A percentile compares a stretch with the other conserved stretches of the same genome.
phyloP scores from a whole-genome alignment of 2,888 invertebrate species.

The Cephus spinipes region DNA sequence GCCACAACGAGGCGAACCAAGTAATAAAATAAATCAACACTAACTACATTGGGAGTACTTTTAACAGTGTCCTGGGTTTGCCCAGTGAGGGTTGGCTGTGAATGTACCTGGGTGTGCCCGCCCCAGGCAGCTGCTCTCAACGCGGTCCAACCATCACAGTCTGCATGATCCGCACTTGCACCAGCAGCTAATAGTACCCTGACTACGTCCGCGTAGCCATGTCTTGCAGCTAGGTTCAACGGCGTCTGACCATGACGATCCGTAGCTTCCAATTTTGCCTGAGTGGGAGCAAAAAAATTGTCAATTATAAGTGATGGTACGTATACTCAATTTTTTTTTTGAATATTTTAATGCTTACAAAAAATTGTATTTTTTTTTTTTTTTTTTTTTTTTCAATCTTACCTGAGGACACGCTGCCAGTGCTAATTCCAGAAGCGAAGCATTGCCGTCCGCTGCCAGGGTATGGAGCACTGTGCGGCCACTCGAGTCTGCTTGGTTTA shows the following conservation, averaged over 20 bases:
- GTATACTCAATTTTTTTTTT: not conserved
- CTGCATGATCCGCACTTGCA: slow-evolving; percentile 81
- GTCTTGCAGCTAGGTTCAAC: slow-evolving; percentile 85
- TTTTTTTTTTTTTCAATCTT: not conserved
- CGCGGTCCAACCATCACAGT: slow-evolving; percentile 91
- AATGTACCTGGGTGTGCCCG: slow-evolving; percentile 84
- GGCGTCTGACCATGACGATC: slow-evolving; percentile 89
- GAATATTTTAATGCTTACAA: too few species aligned
- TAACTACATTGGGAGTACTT: slow-evolving; percentile 43
- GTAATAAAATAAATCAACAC: slow-evolving; percentile 39
- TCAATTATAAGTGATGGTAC: not conserved
- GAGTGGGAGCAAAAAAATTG: not conserved
- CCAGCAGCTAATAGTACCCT: slow-evolving; percentile 74
- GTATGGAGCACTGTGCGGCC: slow-evolving; percentile 82
- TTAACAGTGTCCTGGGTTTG: slow-evolving; percentile 42
- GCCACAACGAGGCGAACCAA: slow-evolving; percentile 34
- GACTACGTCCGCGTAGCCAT: slow-evolving; percentile 80
- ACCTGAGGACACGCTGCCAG: slow-evolving; percentile 73
- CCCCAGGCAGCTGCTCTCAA: slow-evolving; percentile 95
- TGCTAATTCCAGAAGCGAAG: slow-evolving; percentile 74
- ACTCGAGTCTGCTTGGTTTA: slow-evolving; percentile 70
- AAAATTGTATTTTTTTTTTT: too few species aligned
- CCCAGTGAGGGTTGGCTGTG: slow-evolving; percentile 42
- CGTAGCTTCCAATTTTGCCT: slow-evolving; percentile 71
- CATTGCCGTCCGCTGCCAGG: slow-evolving; percentile 81